phyloP scores from a whole-genome alignment of 2,888 invertebrate genomes.

The Hydropsyche betteni region DNA sequence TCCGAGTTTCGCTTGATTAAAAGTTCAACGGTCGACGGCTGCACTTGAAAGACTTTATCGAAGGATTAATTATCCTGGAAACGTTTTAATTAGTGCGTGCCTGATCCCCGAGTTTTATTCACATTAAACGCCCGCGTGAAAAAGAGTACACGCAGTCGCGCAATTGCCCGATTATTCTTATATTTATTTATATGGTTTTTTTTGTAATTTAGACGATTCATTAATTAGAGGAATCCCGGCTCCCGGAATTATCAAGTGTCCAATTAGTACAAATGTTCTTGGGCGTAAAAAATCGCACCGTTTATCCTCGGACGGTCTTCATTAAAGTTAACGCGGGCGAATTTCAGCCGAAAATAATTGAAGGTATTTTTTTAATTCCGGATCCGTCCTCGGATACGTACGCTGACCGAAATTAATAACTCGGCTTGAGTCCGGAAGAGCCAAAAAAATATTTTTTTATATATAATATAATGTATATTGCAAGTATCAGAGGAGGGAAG shows the following conservation, averaged over 20 bases:
- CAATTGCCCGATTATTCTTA: too few species aligned
- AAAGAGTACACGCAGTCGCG: too few species aligned
- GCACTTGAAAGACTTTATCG: constrained; percentile 42
- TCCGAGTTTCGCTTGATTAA: constrained; percentile 43
- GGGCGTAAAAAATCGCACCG: constrained; percentile 24
- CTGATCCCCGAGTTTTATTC: neutral
- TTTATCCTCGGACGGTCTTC: constrained; percentile 23
- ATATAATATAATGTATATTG: too few species aligned
- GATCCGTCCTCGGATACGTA: neutral
- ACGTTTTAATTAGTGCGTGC: constrained; percentile 36
- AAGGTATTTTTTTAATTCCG: constrained; percentile 26
- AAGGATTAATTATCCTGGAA: constrained; percentile 41
- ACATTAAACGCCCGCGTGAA: neutral
- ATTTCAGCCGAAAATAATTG: constrained; percentile 21
- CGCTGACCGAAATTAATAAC: constrained; percentile 14
- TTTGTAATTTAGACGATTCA: neutral
- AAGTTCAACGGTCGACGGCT: constrained; percentile 40
- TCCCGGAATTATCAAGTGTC: constrained; percentile 30
- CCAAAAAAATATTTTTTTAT: neutral
- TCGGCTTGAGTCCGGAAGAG: neutral
- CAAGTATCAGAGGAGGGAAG: neutral
- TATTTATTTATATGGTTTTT: neutral
- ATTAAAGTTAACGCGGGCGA: constrained; percentile 23
- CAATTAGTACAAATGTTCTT: constrained; percentile 25
- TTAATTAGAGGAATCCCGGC: constrained; percentile 7